phyloP scores from a whole-genome alignment of 2,888 invertebrate species.

The Cactoblastis cactorum region DNA sequence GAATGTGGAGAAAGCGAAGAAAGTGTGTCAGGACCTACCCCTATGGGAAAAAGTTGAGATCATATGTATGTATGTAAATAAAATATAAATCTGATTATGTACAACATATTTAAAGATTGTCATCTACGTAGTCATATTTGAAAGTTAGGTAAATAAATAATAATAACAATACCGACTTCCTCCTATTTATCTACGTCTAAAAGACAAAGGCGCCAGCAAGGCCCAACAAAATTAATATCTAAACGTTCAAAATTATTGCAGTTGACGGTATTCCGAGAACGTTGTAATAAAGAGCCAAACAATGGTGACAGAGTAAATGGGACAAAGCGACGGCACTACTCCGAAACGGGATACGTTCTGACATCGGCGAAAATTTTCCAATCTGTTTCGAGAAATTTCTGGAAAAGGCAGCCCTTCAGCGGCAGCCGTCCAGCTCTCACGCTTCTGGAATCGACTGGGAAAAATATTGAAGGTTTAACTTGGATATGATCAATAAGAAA shows the following conservation, averaged over 20 bases:
- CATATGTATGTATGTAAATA: no score
- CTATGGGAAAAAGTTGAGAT: no score
- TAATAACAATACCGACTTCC: no score
- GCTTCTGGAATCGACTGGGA: neutral
- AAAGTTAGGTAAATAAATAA: no score
- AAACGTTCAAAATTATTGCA: neutral
- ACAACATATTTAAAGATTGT: no score
- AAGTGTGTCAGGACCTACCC: no score
- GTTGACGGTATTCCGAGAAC: neutral
- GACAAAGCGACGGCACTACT: neutral
- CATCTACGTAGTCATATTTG: no score
- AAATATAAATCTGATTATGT: no score
- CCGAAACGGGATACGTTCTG: neutral
- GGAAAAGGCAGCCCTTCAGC: neutral
- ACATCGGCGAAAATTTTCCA: constrained; percentile 3
- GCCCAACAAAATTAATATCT: neutral
- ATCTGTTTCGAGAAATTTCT: constrained; percentile 1
- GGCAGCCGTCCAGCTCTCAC: neutral
- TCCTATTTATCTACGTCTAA: no score
- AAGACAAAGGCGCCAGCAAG: neutral
- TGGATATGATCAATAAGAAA: neutral
- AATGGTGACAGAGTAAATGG: constrained; percentile 1
- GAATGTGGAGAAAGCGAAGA: no score
- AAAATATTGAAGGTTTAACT: neutral
- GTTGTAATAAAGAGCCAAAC: constrained; percentile 5